A percentile compares a stretch with the other conserved stretches of the same genome.
These are phyloP conservation scores for Hyperopisus bebe DNA, from an alignment of 2,113 vertebrate genomes.

Conservation along the genomic window DNA sequence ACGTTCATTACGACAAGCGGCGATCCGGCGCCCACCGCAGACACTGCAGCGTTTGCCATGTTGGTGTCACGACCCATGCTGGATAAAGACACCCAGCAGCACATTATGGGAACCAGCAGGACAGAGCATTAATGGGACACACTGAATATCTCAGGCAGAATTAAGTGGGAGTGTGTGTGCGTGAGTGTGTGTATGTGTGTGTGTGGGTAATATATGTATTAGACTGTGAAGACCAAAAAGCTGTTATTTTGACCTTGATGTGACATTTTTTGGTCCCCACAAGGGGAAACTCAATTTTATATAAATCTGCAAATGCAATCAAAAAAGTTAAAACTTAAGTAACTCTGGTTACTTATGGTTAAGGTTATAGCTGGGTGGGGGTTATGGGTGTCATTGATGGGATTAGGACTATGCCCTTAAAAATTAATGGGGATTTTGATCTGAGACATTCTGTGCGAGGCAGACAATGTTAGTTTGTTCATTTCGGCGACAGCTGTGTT, in stretches of 20 bases:
- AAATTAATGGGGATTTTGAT: neutral
- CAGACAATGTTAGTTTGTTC: neutral
- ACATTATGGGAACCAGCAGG: neutral
- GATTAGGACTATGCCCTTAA: neutral
- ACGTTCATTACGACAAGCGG: neutral
- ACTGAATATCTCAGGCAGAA: neutral
- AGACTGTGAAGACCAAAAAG: neutral
- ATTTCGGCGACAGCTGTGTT: neutral
- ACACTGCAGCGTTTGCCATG: neutral
- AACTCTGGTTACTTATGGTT: neutral
- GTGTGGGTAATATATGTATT: neutral
- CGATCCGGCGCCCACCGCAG: neutral
- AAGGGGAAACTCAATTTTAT: neutral
- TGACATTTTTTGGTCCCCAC: neutral
- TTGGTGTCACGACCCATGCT: neutral
- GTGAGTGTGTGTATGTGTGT: neutral
- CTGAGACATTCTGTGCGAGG: neutral
- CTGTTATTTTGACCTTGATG: neutral
- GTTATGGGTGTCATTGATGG: neutral
- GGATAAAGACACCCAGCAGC: neutral
- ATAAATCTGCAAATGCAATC: neutral
- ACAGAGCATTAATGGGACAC: neutral
- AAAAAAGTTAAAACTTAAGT: neutral
- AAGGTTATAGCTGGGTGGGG: neutral
- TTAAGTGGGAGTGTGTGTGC: neutral